Evolutionary conservation across 2,797 vertebrate species (phyloP).

Genomic region (Erethizon dorsatum): DNA sequence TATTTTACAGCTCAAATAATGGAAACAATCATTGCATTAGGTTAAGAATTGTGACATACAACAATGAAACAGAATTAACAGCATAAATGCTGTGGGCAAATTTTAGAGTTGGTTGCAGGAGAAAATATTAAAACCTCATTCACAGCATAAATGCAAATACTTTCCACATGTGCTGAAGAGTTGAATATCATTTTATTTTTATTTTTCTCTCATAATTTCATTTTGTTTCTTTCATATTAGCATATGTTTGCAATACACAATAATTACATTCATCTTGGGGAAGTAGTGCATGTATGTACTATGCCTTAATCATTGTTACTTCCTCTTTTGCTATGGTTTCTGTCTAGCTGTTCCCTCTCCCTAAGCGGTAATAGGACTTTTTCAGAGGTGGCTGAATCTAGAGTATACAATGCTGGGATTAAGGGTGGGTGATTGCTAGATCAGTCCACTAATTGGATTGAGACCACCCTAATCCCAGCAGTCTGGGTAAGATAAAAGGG

Average conservation of each 20-base stretch:
- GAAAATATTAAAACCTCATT: conserved; percentile 2
- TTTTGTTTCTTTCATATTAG: not conserved
- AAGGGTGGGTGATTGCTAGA: too few relatives aligned
- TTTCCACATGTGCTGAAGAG: not conserved
- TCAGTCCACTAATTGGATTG: too few relatives aligned
- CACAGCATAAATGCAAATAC: not conserved
- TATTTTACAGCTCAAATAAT: conserved; percentile 57
- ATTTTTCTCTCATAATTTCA: not conserved
- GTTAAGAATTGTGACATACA: not conserved
- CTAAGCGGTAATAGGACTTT: too few relatives aligned
- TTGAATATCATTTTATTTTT: not conserved
- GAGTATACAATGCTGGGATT: too few relatives aligned
- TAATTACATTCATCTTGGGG: not conserved
- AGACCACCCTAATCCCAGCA: too few relatives aligned
- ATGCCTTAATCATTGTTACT: not conserved
- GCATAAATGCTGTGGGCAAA: not conserved
- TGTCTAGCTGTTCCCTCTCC: too few relatives aligned
- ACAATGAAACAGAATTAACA: not conserved
- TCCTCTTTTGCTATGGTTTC: too few relatives aligned
- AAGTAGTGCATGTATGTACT: not conserved
- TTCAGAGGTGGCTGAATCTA: too few relatives aligned
- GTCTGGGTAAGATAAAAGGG: too few relatives aligned
- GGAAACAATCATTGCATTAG: not conserved
- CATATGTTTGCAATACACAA: not conserved
- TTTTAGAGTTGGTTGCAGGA: not conserved